These are phyloP conservation scores for Apis mellifera DNA, from an alignment of 1,140 invertebrate species.

Conservation along the genomic window DNA sequence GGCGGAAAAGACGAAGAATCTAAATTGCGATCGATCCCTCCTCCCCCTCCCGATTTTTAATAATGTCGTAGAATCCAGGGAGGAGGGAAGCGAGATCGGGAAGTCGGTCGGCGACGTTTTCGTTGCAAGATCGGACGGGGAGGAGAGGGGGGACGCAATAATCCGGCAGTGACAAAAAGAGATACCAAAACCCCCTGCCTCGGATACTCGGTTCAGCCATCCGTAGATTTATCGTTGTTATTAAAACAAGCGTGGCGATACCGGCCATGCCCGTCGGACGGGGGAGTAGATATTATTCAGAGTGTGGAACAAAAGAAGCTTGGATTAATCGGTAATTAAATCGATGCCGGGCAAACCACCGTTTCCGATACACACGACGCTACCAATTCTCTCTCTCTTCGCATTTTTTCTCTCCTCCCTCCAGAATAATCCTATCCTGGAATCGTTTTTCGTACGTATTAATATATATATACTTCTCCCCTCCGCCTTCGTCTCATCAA, in stretches of 20 bases:
- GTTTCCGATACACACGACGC: slow-evolving; percentile 26
- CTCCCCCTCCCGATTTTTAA: slow-evolving; percentile 38
- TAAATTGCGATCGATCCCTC: slow-evolving; percentile 40
- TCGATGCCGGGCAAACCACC: slow-evolving; percentile 39
- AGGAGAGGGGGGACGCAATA: slow-evolving; percentile 32
- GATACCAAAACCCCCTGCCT: slow-evolving; percentile 37
- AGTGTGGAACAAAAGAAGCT: slow-evolving; percentile 51
- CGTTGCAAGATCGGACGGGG: slow-evolving; percentile 6
- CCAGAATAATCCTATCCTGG: not conserved
- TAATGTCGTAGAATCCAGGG: slow-evolving; percentile 38
- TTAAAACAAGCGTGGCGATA: slow-evolving; percentile 64
- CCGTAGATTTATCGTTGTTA: slow-evolving; percentile 61
- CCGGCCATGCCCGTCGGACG: slow-evolving; percentile 20
- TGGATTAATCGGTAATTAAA: slow-evolving; percentile 68
- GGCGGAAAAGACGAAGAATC: slow-evolving; percentile 40
- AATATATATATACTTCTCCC: too few relatives aligned
- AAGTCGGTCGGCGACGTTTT: slow-evolving; percentile 30
- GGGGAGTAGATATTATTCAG: slow-evolving; percentile 54
- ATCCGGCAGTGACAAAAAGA: slow-evolving; percentile 49
- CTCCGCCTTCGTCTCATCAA: too few relatives aligned
- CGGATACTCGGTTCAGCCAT: slow-evolving; percentile 43
- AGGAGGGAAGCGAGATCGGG: slow-evolving; percentile 26
- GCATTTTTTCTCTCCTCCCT: not conserved
- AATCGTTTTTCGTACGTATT: not conserved
- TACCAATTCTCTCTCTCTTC: too few relatives aligned